phyloP scores from a whole-genome alignment of 2,888 invertebrate species.

The Campaea margaritaria region DNA sequence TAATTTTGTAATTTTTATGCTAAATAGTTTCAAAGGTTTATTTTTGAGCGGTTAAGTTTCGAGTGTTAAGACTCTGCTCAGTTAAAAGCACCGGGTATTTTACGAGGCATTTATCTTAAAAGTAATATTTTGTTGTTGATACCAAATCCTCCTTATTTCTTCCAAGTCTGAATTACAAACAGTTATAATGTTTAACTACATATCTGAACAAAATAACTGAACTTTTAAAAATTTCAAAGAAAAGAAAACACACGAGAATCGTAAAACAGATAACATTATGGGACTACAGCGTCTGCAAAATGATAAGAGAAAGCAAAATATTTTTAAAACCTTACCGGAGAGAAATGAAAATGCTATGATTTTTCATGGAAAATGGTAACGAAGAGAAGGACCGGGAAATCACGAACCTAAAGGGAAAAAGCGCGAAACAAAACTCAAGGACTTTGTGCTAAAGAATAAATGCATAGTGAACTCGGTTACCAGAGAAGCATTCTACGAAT shows the following conservation, averaged over 20 bases:
- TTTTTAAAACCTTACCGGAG: constrained; percentile 10
- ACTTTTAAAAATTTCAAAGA: background rate
- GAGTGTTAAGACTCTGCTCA: no score
- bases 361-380: constrained; percentile 15
- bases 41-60: background rate
- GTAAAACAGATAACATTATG: constrained; percentile 20
- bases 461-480: background rate
- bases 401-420: constrained; percentile 15
- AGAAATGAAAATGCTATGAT: constrained; percentile 22
- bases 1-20: background rate
- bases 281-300: constrained; percentile 11
- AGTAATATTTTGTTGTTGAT: no score
- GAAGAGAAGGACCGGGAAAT: constrained; percentile 25
- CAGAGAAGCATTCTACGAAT: background rate
- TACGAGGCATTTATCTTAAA: no score
- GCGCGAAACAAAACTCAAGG: constrained; percentile 15
- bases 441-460: constrained; percentile 9
- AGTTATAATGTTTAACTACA: no score
- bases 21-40: background rate
- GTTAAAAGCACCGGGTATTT: no score
- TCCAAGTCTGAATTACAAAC: no score
- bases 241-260: constrained; percentile 17
- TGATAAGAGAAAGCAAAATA: constrained; percentile 12
- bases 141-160: no score
- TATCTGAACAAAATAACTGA: background rate